Evolutionary conservation across 23 tunicate genomes (phyloP).

Genomic region (Clavelina lepadiformis): DNA sequence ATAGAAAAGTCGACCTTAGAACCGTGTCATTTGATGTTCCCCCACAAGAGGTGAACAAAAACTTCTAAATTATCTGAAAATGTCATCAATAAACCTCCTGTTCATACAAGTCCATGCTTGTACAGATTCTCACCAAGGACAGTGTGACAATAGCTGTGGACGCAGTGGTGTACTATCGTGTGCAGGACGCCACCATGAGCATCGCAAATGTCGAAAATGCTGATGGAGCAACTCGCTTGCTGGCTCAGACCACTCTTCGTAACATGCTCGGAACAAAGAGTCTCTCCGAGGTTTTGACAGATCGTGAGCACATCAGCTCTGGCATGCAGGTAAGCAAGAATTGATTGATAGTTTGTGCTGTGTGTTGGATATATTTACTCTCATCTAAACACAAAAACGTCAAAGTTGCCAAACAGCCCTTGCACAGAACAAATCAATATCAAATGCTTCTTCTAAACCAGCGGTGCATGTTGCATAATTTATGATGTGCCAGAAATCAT

Average conservation of each 20-base stretch:
- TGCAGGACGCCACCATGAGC: conserved; percentile 83
- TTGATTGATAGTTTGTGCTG: too few relatives aligned
- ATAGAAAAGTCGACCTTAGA: conserved; percentile 76
- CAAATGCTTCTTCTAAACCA: too few relatives aligned
- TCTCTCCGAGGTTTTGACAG: conserved; percentile 80
- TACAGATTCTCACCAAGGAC: conserved; percentile 81
- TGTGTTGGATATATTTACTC: too few relatives aligned
- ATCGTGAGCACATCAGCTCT: conserved; percentile 73
- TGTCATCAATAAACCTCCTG: too few relatives aligned
- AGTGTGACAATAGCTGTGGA: conserved; percentile 90
- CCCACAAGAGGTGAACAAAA: conserved; percentile 97
- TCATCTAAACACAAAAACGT: too few relatives aligned
- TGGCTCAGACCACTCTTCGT: conserved; percentile 80
- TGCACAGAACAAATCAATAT: too few relatives aligned
- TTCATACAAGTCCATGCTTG: too few relatives aligned
- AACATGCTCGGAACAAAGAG: conserved; percentile 88
- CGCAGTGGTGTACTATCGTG: conserved; percentile 89
- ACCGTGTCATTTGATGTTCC: conserved; percentile 96
- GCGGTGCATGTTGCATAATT: too few relatives aligned
- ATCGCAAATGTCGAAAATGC: conserved; percentile 89
- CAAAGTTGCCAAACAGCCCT: too few relatives aligned
- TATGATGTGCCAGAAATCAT: too few relatives aligned
- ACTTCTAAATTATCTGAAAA: too few relatives aligned
- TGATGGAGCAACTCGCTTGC: conserved; percentile 82
- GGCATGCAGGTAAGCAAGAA: conserved; percentile 89